phyloP scores from a whole-genome alignment of 2,113 vertebrate genomes.

The Gymnarchus niloticus region DNA sequence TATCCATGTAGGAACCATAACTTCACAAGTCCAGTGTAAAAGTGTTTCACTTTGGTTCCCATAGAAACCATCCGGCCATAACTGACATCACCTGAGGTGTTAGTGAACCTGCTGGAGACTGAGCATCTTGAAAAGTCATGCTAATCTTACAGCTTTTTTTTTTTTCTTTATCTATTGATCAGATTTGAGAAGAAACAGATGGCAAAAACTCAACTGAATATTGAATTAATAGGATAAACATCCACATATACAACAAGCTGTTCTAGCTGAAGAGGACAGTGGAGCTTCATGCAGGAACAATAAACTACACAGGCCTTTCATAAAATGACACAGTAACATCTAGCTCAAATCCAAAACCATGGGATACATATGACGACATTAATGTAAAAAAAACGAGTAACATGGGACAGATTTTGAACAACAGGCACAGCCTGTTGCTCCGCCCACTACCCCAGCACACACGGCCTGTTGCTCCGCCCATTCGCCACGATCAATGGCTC shows the following conservation, averaged over 20 bases:
- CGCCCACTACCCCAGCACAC: background rate
- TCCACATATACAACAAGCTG: background rate
- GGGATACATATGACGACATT: background rate
- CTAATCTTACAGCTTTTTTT: too few relatives aligned
- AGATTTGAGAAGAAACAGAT: conserved; percentile 6
- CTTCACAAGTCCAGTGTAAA: background rate
- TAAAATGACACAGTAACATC: background rate
- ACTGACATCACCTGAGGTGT: background rate
- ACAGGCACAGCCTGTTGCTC: too few relatives aligned
- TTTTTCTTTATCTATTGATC: too few relatives aligned
- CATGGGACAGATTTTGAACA: too few relatives aligned
- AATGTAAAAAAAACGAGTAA: too few relatives aligned
- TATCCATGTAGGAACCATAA: background rate
- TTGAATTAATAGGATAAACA: background rate
- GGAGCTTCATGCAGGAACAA: background rate
- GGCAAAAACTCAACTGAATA: background rate
- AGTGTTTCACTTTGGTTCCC: background rate
- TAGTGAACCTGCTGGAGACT: background rate
- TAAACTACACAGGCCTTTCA: background rate
- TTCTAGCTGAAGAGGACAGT: background rate
- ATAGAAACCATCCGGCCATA: background rate
- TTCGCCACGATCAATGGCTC: background rate
- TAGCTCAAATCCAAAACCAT: background rate
- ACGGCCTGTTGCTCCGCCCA: background rate
- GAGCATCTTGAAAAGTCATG: background rate